These are phyloP conservation scores for Leptoteleia sp. DNA, from an alignment of 1,140 invertebrate species.

Conservation along the genomic window DNA sequence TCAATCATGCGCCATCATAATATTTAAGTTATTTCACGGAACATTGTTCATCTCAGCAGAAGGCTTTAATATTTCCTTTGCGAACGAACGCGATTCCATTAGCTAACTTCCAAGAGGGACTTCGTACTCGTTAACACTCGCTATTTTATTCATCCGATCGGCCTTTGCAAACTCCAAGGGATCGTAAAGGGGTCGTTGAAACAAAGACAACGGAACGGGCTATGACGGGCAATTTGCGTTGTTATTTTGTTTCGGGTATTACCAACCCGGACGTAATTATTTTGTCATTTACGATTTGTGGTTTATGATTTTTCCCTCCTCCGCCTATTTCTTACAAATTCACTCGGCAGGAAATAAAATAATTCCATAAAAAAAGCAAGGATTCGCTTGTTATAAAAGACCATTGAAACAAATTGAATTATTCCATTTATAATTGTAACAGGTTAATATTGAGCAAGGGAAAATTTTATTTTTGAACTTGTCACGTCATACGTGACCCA, in stretches of 20 bases:
- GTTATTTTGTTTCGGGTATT: constrained; percentile 57
- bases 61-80: constrained; percentile 66
- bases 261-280: constrained; percentile 43
- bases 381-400: too few relatives aligned
- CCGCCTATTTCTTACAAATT: constrained; percentile 8
- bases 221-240: constrained; percentile 50
- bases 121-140: constrained; percentile 68
- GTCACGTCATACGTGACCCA: too few relatives aligned
- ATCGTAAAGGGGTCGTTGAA: constrained; percentile 65
- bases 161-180: constrained; percentile 65
- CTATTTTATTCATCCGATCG: constrained; percentile 69
- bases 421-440: too few relatives aligned
- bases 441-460: too few relatives aligned
- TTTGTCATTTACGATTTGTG: constrained; percentile 43
- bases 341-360: too few relatives aligned
- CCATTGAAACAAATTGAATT: too few relatives aligned
- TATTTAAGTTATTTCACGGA: constrained; percentile 53
- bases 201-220: constrained; percentile 56
- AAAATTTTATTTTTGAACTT: too few relatives aligned
- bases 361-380: too few relatives aligned
- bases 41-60: constrained; percentile 59
- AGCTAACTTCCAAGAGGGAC: constrained; percentile 66
- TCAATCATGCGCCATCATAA: constrained; percentile 51
- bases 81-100: constrained; percentile 67
- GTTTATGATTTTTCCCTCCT: constrained; percentile 34